Base-by-base conservation (phyloP, 2,113 vertebrate genomes). In the Shinisaurus crocodilurus region DNA sequence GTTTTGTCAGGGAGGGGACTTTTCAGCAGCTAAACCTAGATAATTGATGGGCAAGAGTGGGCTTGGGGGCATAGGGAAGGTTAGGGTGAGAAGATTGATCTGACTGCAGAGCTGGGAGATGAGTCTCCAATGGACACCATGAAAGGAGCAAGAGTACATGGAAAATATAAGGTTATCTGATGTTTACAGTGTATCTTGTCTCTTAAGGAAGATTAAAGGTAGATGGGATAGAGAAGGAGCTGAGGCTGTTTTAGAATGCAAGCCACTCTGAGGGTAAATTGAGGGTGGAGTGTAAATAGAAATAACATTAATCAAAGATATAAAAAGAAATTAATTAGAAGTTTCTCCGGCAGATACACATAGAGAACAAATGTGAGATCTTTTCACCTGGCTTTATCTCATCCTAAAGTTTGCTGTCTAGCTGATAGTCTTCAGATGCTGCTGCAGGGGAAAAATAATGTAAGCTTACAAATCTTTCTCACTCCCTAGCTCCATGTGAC, bases 401-500 rank as follows among this genome's bases (percentile, higher is more conserved):
- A 34, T 85, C 54, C 77, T 85, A 70, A 37, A 75, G 48, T 83
- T 79, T 37, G 15, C 32, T 69, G 12, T 43, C 29, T 75, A 6
- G 48, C n/a, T 1, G 29, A 0, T 0, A 0, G 25, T 0, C 63
- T 88, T 90, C 82, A 63, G 27, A 37, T 79, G 45, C 25, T 67
- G 50, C 16, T 65, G 89, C 13, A 65, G 48, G 10, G 54, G 72
- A 87, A 10, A 8, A 76, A 86, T 0, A 29, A 32, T 10, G 7
- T 63, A 50, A 74, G 80, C 50, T 85, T 85, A 32, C 18, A 81
- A 74, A 50, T 50, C 13, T 92, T 86, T 91, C 93, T 94, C 89
- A 87, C 94, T 89, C 0, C 54, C 9, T 92, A 99, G 99, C 97
- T 99, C 45, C 98, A 98, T 77, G 98, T 99, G 89, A 99, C 98